Conservation (phyloP, 2,797 vertebrate genomes). For the Odontamblyopus rebecca region DNA sequence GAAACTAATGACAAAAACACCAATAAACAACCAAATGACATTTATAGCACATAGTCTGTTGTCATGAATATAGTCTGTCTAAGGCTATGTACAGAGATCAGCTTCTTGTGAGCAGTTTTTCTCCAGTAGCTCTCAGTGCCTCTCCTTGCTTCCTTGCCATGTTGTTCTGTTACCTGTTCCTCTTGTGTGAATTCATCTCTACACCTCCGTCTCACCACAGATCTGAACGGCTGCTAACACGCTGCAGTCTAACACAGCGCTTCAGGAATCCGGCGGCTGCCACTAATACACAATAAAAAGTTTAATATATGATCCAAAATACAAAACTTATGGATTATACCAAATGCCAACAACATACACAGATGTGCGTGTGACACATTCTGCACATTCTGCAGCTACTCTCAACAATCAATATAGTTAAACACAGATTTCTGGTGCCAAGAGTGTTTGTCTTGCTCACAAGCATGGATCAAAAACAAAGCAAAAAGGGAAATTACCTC, state of each 20-base stretch:
- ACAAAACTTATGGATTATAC: neutral
- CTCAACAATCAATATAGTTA: too few relatives aligned
- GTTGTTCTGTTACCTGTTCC: neutral
- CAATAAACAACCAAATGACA: too few relatives aligned
- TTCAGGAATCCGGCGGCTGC: neutral
- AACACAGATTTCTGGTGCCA: too few relatives aligned
- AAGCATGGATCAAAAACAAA: too few relatives aligned
- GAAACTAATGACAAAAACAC: too few relatives aligned
- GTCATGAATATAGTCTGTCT: neutral
- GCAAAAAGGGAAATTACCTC: too few relatives aligned
- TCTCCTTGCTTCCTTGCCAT: neutral
- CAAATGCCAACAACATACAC: neutral
- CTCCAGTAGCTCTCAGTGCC: neutral
- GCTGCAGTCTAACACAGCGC: neutral
- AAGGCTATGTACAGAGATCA: neutral
- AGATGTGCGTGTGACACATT: too few relatives aligned
- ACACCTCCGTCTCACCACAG: neutral
- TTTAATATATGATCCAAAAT: neutral
- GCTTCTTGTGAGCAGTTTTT: neutral
- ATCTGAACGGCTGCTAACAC: neutral
- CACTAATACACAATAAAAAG: neutral
- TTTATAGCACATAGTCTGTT: neutral
- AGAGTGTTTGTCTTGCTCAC: too few relatives aligned
- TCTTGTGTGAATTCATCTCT: conserved; percentile 2
- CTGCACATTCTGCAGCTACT: too few relatives aligned